Base-by-base conservation (phyloP, 2,888 invertebrate genomes). In the Sepiola atlantica region DNA sequence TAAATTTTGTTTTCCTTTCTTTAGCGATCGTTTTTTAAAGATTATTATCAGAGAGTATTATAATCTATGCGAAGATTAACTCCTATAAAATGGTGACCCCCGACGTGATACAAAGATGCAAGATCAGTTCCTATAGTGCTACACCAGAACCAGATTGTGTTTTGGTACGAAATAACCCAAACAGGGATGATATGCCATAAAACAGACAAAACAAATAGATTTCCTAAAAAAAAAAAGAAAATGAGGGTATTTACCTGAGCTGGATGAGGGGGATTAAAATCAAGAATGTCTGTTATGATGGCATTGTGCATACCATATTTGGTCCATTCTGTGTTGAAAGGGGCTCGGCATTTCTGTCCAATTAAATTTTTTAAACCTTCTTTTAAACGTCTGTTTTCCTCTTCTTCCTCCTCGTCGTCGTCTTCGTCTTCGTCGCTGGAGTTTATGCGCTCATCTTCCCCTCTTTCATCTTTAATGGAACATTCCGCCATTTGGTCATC, bases 301-400 rank as follows among this genome's bases (percentile, higher is more conserved):
- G 99, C 99, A 98, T 99, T 99, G 97, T 99, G 98, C 95, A 98
- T 98, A 94, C 98, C 98, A 35, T 96, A 98, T 90, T 96, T 96
- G 93, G 98, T 98, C 98, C 98, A 99, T 95, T 98, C 98, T 97
- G 98, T 98, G 94, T 98, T 98, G 97, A 98, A 98, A 45, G 99
- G 98, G 18, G 99, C 99, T 95, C 98, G 98, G 97, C 99, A 99
- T 97, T 98, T 99, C 97, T 98, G 98, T 45, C 99, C 99, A 96
- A 98, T 98, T 94, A 99, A 95, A 0, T 96, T 95, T 35, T 95
- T 94, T 28, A 95, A 93, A 77, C 94, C 54, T 45, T 94, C 94
- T n/a, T 24, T 91, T 35, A 93, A 77, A 28, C 94, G 94, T 61
- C 94, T 94, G 35, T 94, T 94, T 20, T 92, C 91, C 57, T 93